Percentiles rank a stretch among this genome's conserved stretches.
These are phyloP conservation scores for Cotesia vestalis DNA, from an alignment of 1,140 invertebrate species.

Conservation along the genomic window DNA sequence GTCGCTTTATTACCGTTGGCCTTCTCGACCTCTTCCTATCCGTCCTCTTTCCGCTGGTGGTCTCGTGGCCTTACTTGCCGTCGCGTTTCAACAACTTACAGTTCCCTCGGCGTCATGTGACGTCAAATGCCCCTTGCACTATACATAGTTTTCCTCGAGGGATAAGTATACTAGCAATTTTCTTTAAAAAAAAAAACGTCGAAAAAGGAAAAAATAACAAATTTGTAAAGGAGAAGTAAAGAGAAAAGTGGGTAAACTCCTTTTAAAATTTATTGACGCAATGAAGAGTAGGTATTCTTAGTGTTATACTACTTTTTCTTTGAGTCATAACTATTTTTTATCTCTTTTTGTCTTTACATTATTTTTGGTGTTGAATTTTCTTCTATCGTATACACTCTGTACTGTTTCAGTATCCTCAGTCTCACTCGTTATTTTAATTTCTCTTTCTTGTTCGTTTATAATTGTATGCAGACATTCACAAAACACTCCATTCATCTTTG, in stretches of 20 bases:
- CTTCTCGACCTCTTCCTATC: slow-evolving; percentile 1
- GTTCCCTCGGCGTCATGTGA: slow-evolving; percentile 8
- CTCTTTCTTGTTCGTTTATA: not conserved
- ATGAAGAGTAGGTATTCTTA: not conserved
- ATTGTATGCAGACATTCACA: not conserved
- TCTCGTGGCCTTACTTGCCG: not conserved
- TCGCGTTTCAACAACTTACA: not conserved
- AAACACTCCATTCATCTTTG: slow-evolving; percentile 29
- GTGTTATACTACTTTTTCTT: not conserved
- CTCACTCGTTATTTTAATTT: not conserved
- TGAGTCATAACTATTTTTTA: not conserved
- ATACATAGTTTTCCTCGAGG: not conserved
- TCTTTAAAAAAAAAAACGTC: not conserved
- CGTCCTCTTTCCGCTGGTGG: not conserved
- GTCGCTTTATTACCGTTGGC: not conserved
- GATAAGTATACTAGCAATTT: not conserved
- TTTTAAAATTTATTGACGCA: slow-evolving; percentile 7
- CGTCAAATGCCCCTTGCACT: slow-evolving; percentile 16
- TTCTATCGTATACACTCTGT: not conserved
- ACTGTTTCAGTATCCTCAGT: not conserved
- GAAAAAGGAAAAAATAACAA: slow-evolving; percentile 1
- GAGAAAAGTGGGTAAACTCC: not conserved
- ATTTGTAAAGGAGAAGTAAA: slow-evolving; percentile 8
- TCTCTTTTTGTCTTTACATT: not conserved
- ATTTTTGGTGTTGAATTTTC: not conserved